Evolutionary conservation across 2,888 invertebrate genomes (phyloP).

Genomic region (Zele albiditarsus): DNA sequence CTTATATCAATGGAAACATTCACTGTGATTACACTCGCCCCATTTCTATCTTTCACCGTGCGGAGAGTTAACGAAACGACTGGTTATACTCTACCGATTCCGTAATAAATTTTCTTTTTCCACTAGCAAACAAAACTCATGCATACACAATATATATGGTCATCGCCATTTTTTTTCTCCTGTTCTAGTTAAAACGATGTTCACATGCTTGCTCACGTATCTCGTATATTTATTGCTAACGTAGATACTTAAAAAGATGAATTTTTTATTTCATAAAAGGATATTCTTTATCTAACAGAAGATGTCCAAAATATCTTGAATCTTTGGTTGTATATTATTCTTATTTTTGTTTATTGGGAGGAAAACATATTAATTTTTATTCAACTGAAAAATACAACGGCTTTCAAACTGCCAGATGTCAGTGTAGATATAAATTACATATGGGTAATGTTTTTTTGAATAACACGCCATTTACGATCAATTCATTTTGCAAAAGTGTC

Average conservation of each 20-base stretch:
- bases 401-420: too few relatives aligned
- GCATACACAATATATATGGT: neutral
- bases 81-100: slow-evolving; percentile 20
- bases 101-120: slow-evolving; percentile 15
- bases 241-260: neutral
- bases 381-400: too few relatives aligned
- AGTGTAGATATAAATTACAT: neutral
- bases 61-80: slow-evolving; percentile 20
- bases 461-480: slow-evolving; percentile 31
- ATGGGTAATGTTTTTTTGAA: slow-evolving; percentile 10
- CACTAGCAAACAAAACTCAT: neutral
- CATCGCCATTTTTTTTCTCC: neutral
- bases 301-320: neutral
- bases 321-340: too few relatives aligned
- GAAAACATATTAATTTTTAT: too few relatives aligned
- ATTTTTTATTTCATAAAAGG: neutral
- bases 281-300: neutral
- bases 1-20: slow-evolving; percentile 68
- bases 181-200: slow-evolving; percentile 9
- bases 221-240: neutral
- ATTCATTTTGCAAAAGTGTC: neutral
- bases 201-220: slow-evolving; percentile 31
- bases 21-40: slow-evolving; percentile 66
- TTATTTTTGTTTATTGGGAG: too few relatives aligned
- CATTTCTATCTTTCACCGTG: slow-evolving; percentile 44